Percentiles rank a stretch among this genome's conserved stretches.
These are phyloP conservation scores for Mesopsocus fuscifrons DNA, from an alignment of 2,888 invertebrate species.

Conservation along the genomic window DNA sequence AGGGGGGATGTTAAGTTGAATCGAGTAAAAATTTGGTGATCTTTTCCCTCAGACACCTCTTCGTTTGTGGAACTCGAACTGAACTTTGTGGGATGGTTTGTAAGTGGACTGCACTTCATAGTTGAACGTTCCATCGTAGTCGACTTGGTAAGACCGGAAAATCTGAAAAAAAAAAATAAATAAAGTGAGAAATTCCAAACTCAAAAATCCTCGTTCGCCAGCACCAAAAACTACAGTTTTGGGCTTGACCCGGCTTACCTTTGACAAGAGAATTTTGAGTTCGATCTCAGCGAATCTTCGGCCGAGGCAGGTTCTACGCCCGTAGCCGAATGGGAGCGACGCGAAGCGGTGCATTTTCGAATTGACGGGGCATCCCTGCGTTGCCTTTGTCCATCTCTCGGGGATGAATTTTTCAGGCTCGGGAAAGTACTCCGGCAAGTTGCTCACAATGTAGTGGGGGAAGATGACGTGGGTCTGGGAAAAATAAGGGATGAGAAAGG, in stretches of 20 bases:
- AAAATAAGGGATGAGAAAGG: constrained; percentile 12
- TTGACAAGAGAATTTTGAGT: constrained; percentile 50
- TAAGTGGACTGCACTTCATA: constrained; percentile 10
- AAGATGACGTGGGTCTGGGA: constrained; percentile 60
- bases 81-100: constrained; percentile 9
- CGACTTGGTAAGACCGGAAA: constrained; percentile 1
- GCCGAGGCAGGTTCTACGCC: constrained; percentile 57
- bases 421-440: constrained; percentile 49
- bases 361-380: constrained; percentile 17
- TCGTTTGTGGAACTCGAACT: not conserved
- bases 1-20: too few species aligned
- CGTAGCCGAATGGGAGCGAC: constrained; percentile 56
- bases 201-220: too few species aligned
- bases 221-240: too few species aligned
- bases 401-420: constrained; percentile 50
- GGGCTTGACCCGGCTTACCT: too few species aligned
- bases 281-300: constrained; percentile 66
- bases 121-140: constrained; percentile 3
- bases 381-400: constrained; percentile 54
- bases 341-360: constrained; percentile 29
- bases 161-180: constrained; percentile 1
- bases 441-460: constrained; percentile 57
- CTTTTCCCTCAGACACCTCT: too few species aligned
- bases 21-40: too few species aligned
- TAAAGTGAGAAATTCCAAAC: not conserved